Evolutionary conservation across 2,797 vertebrate species (phyloP).

Genomic region (Euthynnus affinis): DNA sequence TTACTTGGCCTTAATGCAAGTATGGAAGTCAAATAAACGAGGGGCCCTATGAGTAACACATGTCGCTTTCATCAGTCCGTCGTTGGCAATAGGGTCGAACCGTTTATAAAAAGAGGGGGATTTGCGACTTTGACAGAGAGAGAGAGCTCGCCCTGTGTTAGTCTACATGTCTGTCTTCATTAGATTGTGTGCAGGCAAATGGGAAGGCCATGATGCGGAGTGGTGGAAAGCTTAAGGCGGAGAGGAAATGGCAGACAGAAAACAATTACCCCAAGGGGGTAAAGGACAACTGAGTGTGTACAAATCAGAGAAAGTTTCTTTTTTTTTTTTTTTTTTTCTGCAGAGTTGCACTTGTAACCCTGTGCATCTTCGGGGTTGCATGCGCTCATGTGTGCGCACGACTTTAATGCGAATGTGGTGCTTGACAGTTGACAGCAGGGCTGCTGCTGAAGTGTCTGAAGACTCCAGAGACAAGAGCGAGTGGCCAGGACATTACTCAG

Average conservation of each 20-base stretch:
- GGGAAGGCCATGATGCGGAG: constrained; percentile 40
- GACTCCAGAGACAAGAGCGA: constrained; percentile 62
- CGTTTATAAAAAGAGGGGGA: constrained; percentile 45
- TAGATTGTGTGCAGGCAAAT: constrained; percentile 36
- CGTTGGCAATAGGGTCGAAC: constrained; percentile 70
- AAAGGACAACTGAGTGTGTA: constrained; percentile 24
- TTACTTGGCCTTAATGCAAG: constrained; percentile 75
- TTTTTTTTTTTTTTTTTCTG: constrained; percentile 9
- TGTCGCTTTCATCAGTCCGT: constrained; percentile 82
- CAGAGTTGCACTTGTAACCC: constrained; percentile 3
- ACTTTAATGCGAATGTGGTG: not conserved
- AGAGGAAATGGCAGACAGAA: constrained; percentile 28
- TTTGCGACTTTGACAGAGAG: constrained; percentile 35
- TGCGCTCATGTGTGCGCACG: not conserved
- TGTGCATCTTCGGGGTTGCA: not conserved
- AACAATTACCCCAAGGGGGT: not conserved
- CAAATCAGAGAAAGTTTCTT: constrained; percentile 36
- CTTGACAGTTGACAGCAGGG: constrained; percentile 53
- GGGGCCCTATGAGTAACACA: constrained; percentile 80
- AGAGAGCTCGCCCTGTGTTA: constrained; percentile 48
- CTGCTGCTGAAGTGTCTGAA: constrained; percentile 34
- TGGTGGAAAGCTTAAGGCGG: constrained; percentile 11
- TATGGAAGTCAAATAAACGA: constrained; percentile 83
- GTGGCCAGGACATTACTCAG: constrained; percentile 80
- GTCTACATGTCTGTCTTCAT: constrained; percentile 69